phyloP scores from a whole-genome alignment of 1,140 invertebrate species.

The Mamestra configurata region DNA sequence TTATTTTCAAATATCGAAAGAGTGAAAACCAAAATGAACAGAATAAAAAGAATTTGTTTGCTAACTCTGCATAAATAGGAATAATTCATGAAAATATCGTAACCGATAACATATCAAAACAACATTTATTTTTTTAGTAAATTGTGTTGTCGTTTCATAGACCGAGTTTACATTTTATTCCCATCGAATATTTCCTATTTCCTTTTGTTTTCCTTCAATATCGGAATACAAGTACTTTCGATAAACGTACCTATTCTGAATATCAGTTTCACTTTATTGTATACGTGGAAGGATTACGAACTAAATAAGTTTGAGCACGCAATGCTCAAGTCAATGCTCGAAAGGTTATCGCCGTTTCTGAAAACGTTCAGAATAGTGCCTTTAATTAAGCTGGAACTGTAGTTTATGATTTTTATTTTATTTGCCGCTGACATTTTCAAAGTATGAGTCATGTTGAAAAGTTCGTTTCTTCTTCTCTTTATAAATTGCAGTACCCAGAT shows the following conservation, averaged over 20 bases:
- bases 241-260: neutral
- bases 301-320: slow-evolving; percentile 34
- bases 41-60: no score
- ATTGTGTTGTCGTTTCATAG: slow-evolving; percentile 15
- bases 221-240: neutral
- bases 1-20: neutral
- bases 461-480: no score
- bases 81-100: neutral
- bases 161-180: slow-evolving; percentile 30
- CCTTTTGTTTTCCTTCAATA: slow-evolving; percentile 14
- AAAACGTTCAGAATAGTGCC: slow-evolving; percentile 12
- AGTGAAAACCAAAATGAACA: no score
- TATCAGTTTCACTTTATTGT: slow-evolving; percentile 20
- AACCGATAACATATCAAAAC: neutral
- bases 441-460: neutral
- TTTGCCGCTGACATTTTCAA: neutral
- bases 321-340: slow-evolving; percentile 16
- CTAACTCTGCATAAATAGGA: no score
- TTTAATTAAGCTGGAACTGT: slow-evolving; percentile 23
- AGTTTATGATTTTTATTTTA: slow-evolving; percentile 7
- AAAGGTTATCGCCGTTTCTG: slow-evolving; percentile 23
- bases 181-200: neutral
- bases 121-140: neutral
- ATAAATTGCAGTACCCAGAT: no score
- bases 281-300: slow-evolving; percentile 14